These are phyloP conservation scores for Phthorimaea operculella DNA, from an alignment of 1,140 invertebrate species.

Conservation along the genomic window DNA sequence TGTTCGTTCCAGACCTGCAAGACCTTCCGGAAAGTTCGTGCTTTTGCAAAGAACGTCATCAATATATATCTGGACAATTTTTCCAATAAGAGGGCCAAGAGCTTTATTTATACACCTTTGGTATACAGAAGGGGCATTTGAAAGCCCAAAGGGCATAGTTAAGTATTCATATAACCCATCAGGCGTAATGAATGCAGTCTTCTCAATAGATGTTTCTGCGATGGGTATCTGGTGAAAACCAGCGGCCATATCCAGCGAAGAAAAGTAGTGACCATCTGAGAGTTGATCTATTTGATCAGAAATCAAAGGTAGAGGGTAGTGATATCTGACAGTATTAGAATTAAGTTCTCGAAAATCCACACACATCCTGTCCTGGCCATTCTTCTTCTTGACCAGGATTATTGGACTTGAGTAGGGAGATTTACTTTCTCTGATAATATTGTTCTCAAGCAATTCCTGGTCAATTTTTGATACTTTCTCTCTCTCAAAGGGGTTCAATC, in stretches of 20 bases:
- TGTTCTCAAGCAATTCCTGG: slow-evolving; percentile 2
- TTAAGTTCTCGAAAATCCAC: slow-evolving; percentile 40
- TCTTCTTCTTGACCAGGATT: slow-evolving; percentile 22
- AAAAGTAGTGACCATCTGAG: slow-evolving; percentile 23
- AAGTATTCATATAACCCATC: slow-evolving; percentile 31
- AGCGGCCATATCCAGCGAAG: slow-evolving; percentile 20
- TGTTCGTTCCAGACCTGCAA: slow-evolving; percentile 2
- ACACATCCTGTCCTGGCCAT: slow-evolving; percentile 20
- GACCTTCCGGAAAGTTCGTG: slow-evolving; percentile 31
- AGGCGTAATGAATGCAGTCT: slow-evolving; percentile 28
- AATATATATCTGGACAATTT: slow-evolving; percentile 22
- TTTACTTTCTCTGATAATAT: slow-evolving; percentile 10
- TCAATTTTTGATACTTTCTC: slow-evolving; percentile 5
- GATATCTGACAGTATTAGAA: slow-evolving; percentile 9
- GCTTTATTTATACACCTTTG: slow-evolving; percentile 26
- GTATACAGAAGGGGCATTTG: slow-evolving; percentile 17
- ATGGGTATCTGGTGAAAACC: slow-evolving; percentile 29
- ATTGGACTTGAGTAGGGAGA: slow-evolving; percentile 20
- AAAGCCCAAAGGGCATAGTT: slow-evolving; percentile 21
- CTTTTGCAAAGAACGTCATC: slow-evolving; percentile 33
- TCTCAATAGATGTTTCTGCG: slow-evolving; percentile 18
- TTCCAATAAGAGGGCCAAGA: slow-evolving; percentile 20
- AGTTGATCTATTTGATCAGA: slow-evolving; percentile 43
- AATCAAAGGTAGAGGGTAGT: slow-evolving; percentile 53
- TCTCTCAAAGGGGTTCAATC: background rate